Conservation (phyloP, 2,113 vertebrate species). For the Psettodes erumei region DNA sequence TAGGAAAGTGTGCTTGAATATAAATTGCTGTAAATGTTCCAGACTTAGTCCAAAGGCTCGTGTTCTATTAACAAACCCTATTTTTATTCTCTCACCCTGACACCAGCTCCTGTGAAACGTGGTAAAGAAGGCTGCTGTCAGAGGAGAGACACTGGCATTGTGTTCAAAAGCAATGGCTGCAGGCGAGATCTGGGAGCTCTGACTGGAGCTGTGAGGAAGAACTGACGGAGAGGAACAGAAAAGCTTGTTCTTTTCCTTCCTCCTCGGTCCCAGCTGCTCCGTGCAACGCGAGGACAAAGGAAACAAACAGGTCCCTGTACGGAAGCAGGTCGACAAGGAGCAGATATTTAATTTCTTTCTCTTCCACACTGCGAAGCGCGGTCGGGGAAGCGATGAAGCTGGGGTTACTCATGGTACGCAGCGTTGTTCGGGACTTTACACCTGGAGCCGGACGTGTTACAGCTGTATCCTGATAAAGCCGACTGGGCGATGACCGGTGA, state of each 20-base stretch:
- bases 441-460: too few species aligned
- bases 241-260: constrained; percentile 4
- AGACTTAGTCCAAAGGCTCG: background rate
- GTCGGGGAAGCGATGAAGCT: constrained; percentile 19
- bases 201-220: constrained; percentile 17
- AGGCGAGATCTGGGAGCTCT: constrained; percentile 35
- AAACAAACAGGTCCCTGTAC: constrained; percentile 24
- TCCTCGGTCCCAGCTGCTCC: background rate
- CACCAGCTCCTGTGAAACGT: constrained; percentile 15
- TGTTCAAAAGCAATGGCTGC: constrained; percentile 46
- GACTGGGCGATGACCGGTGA: too few species aligned
- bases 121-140: constrained; percentile 38
- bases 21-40: background rate
- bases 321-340: constrained; percentile 4
- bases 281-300: constrained; percentile 5
- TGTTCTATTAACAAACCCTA: constrained; percentile 30
- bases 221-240: constrained; percentile 26
- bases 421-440: too few species aligned
- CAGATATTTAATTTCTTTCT: constrained; percentile 28
- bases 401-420: background rate
- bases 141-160: constrained; percentile 21
- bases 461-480: too few species aligned
- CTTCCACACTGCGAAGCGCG: background rate
- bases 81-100: constrained; percentile 26
- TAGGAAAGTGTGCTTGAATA: background rate